Base-by-base conservation (phyloP, 2,113 vertebrate species). In the Elgaria multicarinata region DNA sequence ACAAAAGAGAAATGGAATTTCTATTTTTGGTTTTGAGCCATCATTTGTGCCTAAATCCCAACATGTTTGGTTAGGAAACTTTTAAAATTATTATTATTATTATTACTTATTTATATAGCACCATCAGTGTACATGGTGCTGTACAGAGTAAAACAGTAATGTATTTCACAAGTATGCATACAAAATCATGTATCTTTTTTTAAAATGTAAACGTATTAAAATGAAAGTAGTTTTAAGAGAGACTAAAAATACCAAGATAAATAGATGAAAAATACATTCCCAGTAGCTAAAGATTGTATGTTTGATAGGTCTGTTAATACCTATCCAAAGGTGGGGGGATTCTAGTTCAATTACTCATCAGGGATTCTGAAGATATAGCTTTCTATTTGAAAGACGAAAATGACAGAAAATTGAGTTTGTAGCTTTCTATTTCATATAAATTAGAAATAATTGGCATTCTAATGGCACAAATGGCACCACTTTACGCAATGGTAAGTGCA, bases 391-490 rank as follows among this genome's bases (percentile, higher is more conserved):
- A 91, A 62, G 28, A 33, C 75, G 90, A 66, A 84, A 82, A 91
- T 86, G 33, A 69, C 53, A 83, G 33, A 24, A 86, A 92, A 71
- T 79, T 89, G 86, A 91, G 89, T 93, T 91, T 94, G 76, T 71
- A 89, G 80, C 66, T 83, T 92, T 95, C 64, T 33, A 2, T 87
- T n/a, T 90, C 77, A 81, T 31, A 86, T 64, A 67, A 12, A 18
- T 89, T 90, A 89, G 44, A 85, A 90, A 80, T 46, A 93, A 89
- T 90, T 95, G 80, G 91, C 72, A 83, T 31, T 93, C 69, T 71
- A 66, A 44, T 64, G 92, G 55, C 67, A 95, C 86, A 74, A 72
- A 69, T 94, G 91, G 80, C 20, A 84, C 87, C 91, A 16, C 39
- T 87, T 26, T 85, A 90, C 75, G 72, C 82, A 90, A 89, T 91